Evolutionary conservation across 1,140 invertebrate species (phyloP), one percentile per base, ranked within the genome.

Genomic region (Rhyzopertha dominica): DNA sequence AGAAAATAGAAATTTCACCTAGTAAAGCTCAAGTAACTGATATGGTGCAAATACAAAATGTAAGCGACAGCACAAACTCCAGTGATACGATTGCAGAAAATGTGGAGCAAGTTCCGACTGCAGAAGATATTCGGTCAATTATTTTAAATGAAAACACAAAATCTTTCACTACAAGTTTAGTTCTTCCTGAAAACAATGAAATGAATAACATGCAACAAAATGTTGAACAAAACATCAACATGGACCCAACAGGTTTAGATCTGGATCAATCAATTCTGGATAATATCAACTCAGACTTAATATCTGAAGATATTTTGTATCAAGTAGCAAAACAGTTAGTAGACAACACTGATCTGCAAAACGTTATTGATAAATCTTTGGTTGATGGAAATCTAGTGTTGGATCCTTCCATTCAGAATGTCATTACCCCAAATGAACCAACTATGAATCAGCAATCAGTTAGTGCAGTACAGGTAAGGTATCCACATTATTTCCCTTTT

Each of bases 231-330:
- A 19, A 70, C 66, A 37, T 58, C 9, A 54, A 45, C 26, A 23
- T 62, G 10, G 60, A 60, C 34, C 44, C 28, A 1, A 45, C 47
- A 22, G 56, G 56, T 8, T 56, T 67, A 20, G 65, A 67, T 47
- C 36, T 67, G 46, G 67, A 67, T 47, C 71, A 73, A 45, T 61
- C 67, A 10, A 65, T 63, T 43, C 63, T 75, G 38, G 63, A 74
- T 43, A 68, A 70, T 48, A 60, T 69, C 12, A 72, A 67, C 59
- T 63, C 71, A 49, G 78, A 81, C 63, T 73, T 76, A 24, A 71
- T 81, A 13, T 75, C 78, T 2, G 79, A 80, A 48, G 79, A 82
- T 65, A 74, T 82, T 41, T 58, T 82, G 7, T 79, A 80, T 67
- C 76, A 81, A 64, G 79, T 82, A 9, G 80, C 79, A 2, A 74